Evolutionary conservation across 2,797 vertebrate genomes (phyloP).

Genomic region (Morus bassanus): DNA sequence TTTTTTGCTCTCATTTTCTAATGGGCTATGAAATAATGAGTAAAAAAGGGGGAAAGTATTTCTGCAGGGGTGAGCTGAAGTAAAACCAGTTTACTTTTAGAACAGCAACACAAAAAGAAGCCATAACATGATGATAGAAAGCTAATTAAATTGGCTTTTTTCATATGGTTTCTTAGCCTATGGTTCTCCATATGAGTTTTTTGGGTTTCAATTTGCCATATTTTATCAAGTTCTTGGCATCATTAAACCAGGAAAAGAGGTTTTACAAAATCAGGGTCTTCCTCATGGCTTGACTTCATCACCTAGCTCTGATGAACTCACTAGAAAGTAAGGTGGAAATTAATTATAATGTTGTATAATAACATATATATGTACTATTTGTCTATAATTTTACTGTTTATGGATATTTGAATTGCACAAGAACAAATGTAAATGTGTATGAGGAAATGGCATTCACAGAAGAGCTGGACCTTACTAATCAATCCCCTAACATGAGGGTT

Average conservation of each 20-base stretch:
- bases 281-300: neutral
- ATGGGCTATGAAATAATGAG: neutral
- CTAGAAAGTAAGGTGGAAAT: neutral
- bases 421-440: neutral
- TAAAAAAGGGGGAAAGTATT: neutral
- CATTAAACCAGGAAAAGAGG: neutral
- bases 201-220: neutral
- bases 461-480: neutral
- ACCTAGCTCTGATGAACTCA: neutral
- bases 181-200: neutral
- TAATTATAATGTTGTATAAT: neutral
- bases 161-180: neutral
- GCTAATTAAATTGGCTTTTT: neutral
- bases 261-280: neutral
- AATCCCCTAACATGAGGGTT: rapidly evolving
- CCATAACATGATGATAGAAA: neutral
- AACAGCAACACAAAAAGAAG: neutral
- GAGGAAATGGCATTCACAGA: neutral
- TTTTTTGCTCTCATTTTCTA: neutral
- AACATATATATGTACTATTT: neutral
- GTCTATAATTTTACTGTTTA: neutral
- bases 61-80: neutral
- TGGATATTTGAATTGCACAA: neutral
- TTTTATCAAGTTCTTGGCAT: neutral
- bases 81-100: neutral